Percentiles rank a stretch among this genome's conserved stretches.
Conservation (phyloP, 2,113 vertebrate species). For the Delphinus delphis region DNA sequence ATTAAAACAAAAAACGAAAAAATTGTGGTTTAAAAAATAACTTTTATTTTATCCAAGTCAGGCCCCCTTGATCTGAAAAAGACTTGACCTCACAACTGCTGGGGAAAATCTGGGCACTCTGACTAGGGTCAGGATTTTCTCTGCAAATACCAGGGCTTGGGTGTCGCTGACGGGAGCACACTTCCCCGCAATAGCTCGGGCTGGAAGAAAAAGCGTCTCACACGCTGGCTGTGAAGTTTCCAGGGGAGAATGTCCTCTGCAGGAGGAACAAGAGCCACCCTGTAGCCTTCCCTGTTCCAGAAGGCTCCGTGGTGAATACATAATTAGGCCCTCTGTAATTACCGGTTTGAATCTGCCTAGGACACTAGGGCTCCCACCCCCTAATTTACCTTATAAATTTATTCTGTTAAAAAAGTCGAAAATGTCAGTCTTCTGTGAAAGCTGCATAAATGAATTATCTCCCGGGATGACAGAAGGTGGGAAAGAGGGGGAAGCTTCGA, state of each 20-base stretch:
- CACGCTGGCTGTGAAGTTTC: not conserved
- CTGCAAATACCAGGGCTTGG: not conserved
- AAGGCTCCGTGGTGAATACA: slow-evolving; percentile 65
- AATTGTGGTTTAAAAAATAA: not conserved
- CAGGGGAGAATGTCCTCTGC: not conserved
- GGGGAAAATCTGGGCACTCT: not conserved
- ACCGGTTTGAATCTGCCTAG: slow-evolving; percentile 75
- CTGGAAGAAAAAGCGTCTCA: not conserved
- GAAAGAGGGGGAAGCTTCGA: slow-evolving; percentile 60
- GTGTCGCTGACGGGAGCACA: accelerated
- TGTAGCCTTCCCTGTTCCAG: slow-evolving; percentile 34
- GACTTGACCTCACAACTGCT: not conserved
- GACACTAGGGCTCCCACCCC: slow-evolving; percentile 74
- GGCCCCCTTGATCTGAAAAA: not conserved
- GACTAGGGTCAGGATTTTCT: not conserved
- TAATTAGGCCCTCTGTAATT: slow-evolving; percentile 76
- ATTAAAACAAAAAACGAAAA: not conserved
- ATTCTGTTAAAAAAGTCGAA: slow-evolving; percentile 76
- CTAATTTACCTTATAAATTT: slow-evolving; percentile 81
- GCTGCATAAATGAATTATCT: slow-evolving; percentile 66
- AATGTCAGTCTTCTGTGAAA: slow-evolving; percentile 76
- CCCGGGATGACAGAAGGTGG: slow-evolving; percentile 71
- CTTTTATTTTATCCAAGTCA: not conserved
- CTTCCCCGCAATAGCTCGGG: not conserved
- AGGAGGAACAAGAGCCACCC: slow-evolving; percentile 11